Percentiles rank a stretch among this genome's conserved stretches.
Conservation (phyloP, 1,140 invertebrate species). For the Mactra quadrangularis region DNA sequence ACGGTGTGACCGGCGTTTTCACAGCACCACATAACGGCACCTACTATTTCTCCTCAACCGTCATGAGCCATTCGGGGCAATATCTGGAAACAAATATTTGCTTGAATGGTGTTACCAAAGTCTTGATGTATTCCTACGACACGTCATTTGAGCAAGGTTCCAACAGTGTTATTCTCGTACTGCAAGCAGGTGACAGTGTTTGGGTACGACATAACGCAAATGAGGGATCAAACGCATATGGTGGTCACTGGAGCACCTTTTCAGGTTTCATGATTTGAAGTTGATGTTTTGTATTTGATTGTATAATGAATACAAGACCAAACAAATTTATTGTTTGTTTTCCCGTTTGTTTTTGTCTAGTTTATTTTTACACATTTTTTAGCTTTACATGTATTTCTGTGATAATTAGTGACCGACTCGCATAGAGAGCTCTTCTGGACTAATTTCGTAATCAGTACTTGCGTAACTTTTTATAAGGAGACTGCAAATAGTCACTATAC, state of each 20-base stretch:
- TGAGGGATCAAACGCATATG: constrained; percentile 17
- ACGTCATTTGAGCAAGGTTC: constrained; percentile 9
- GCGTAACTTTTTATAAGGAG: too few species aligned
- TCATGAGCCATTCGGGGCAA: constrained; percentile 20
- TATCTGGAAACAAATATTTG: constrained; percentile 24
- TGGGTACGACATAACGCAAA: neutral
- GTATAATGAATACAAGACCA: too few species aligned
- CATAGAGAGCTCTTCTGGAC: too few species aligned
- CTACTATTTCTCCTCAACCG: constrained; percentile 18
- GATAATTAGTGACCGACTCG: too few species aligned
- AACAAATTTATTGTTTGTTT: too few species aligned
- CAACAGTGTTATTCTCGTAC: constrained; percentile 3
- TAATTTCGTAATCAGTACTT: too few species aligned
- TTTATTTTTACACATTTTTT: too few species aligned
- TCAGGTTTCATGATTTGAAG: constrained; percentile 27
- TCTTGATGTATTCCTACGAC: constrained; percentile 19
- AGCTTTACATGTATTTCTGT: too few species aligned
- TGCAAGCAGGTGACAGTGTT: constrained; percentile 10
- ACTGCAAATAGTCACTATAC: too few species aligned
- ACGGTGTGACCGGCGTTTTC: constrained; percentile 8
- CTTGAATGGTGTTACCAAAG: neutral
- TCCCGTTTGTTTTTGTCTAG: too few species aligned
- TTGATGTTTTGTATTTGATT: too few species aligned
- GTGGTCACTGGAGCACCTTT: constrained; percentile 21
- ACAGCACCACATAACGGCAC: constrained; percentile 19